Base-by-base conservation (phyloP, 2,797 vertebrate genomes). In the Mormyrus hasselquistii region DNA sequence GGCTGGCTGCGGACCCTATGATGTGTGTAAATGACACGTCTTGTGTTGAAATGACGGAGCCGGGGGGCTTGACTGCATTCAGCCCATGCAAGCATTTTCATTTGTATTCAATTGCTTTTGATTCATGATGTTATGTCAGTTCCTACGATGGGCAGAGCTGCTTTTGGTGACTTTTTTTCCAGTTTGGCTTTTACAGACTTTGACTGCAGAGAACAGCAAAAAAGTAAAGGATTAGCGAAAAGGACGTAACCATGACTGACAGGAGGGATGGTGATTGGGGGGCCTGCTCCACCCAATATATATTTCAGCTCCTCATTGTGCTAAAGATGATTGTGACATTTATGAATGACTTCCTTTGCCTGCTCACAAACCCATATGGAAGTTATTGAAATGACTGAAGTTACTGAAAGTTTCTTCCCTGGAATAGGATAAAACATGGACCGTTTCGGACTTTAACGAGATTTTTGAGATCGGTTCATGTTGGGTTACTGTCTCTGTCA, bases 41-140 rank as follows among this genome's bases (percentile, higher is more conserved):
- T 41, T 22, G 86, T 79, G 38, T 86, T 86, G 14, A 87, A 79
- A 88, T 92, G 90, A 86, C 49, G 41, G 91, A 91, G 92, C 89
- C 87, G 41, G 52, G 90, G 91, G 92, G 89, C 87, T 12, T 55
- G 49, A 55, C 86, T 19, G 5, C 1, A 8, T 65, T 88, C 62
- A 91, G 88, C 88, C 87, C 89, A 69, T 88, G 38, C 91, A 90
- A 90, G 91, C 41, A 50, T 4, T 50, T 22, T 86, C 57, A 55
- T 86, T 55, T 34, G n/a, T 14, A 22, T 9, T 52, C 22, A 86
- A 34, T 53, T 55, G 25, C 22, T 9, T 86, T 55, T 55, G 52
- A 86, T 86, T 34, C 50, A 86, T 16, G 49, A 38, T 38, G 50
- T 38, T 86, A 86, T 10, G 41, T 49, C 38, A 47, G 38, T 49